These are phyloP conservation scores for Furcifer pardalis DNA, from an alignment of 2,797 vertebrate species.

Conservation along the genomic window DNA sequence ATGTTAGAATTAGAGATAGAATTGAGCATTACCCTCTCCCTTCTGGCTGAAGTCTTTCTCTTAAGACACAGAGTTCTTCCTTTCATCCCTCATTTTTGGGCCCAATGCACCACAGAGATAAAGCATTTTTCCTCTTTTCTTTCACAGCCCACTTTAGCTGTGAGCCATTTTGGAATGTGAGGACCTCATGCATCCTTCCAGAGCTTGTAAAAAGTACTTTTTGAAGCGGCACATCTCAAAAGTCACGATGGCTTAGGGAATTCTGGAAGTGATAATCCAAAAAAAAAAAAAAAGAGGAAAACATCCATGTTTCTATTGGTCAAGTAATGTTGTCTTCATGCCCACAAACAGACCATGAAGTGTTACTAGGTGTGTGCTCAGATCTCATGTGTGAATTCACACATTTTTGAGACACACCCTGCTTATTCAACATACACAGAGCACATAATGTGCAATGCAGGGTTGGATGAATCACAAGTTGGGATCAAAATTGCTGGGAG, in stretches of 20 bases:
- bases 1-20: neutral
- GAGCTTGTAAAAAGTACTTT: neutral
- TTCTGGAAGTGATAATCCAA: neutral
- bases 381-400: too few species aligned
- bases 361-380: too few species aligned
- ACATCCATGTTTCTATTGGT: neutral
- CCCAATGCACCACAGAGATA: neutral
- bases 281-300: neutral
- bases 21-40: too few species aligned
- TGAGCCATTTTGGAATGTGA: neutral
- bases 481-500: too few species aligned
- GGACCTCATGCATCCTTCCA: neutral
- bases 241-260: too few species aligned
- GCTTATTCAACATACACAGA: too few species aligned
- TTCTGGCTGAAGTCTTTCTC: neutral
- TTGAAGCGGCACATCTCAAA: neutral
- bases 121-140: neutral
- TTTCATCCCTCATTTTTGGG: neutral
- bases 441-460: too few species aligned
- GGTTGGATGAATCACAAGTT: too few species aligned
- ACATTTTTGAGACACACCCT: too few species aligned
- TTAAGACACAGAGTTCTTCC: neutral
- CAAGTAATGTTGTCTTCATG: neutral
- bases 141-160: neutral
- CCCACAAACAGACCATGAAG: neutral